Evolutionary conservation across 2,113 vertebrate species (phyloP).

Genomic region (Petromus typicus): DNA sequence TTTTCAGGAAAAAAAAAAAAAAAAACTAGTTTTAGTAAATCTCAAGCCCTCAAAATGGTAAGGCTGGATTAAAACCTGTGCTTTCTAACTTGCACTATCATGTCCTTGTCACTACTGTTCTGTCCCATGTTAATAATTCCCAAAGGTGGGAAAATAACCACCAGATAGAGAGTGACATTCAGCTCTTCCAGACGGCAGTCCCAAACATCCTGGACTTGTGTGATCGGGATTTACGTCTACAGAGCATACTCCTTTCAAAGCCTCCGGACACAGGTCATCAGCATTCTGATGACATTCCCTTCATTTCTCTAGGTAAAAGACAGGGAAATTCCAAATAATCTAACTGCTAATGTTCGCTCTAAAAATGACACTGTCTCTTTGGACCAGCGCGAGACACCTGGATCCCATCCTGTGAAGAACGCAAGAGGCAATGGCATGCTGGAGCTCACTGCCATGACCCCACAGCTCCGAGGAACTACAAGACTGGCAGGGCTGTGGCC

Average conservation of each 20-base stretch:
- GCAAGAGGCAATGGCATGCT: neutral
- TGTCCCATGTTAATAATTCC: neutral
- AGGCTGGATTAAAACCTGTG: neutral
- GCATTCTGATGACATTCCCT: neutral
- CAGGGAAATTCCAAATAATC: slow-evolving; percentile 28
- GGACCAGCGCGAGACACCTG: neutral
- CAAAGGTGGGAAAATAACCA: neutral
- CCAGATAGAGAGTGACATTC: neutral
- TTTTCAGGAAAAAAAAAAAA: neutral
- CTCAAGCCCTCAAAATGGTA: neutral
- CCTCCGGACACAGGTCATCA: neutral
- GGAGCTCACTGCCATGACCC: neutral
- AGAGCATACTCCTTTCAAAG: neutral
- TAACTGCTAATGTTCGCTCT: neutral
- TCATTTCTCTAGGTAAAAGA: slow-evolving; percentile 14
- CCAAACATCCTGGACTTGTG: neutral
- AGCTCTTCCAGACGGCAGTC: neutral
- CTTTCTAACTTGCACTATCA: neutral
- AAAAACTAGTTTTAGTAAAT: neutral
- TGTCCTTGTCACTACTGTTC: neutral
- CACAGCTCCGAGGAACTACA: neutral
- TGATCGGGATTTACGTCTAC: neutral
- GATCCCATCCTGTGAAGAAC: neutral
- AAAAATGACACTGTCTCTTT: neutral
- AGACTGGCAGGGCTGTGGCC: neutral